A percentile compares a stretch with the other conserved stretches of the same genome.
Evolutionary conservation across 1,140 invertebrate species (phyloP).

Genomic region (Pogonus chalceus): DNA sequence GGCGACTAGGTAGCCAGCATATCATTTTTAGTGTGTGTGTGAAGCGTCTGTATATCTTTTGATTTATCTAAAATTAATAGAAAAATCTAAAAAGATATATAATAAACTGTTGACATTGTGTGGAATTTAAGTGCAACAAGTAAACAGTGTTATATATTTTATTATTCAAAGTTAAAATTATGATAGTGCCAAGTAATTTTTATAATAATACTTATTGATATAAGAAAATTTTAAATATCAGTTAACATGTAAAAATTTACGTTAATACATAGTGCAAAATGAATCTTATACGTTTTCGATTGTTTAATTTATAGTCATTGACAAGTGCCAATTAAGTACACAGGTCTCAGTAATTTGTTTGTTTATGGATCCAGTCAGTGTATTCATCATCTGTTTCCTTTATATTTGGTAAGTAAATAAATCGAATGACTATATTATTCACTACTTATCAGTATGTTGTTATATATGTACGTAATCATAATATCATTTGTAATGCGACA

Average conservation of each 20-base stretch:
- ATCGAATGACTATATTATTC: neutral
- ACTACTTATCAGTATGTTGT: no score
- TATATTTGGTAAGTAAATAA: neutral
- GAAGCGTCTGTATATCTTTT: slow-evolving; percentile 24
- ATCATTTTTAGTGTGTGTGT: slow-evolving; percentile 31
- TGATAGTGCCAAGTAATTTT: neutral
- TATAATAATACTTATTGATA: no score
- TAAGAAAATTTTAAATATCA: no score
- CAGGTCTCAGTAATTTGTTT: neutral
- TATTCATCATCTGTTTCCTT: neutral
- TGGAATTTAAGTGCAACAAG: slow-evolving; percentile 11
- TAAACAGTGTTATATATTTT: slow-evolving; percentile 19
- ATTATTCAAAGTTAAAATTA: slow-evolving; percentile 18
- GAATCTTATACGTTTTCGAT: neutral
- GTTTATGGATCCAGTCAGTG: neutral
- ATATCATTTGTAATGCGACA: no score
- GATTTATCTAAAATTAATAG: slow-evolving; percentile 25
- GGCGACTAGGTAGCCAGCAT: slow-evolving; percentile 33
- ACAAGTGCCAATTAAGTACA: neutral
- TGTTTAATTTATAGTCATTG: neutral
- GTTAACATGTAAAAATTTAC: neutral
- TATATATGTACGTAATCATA: no score
- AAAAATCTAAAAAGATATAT: slow-evolving; percentile 20
- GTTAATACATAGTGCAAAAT: neutral
- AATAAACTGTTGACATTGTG: slow-evolving; percentile 13